phyloP scores from a whole-genome alignment of 2,113 vertebrate genomes.

The Stigmatopora argus region DNA sequence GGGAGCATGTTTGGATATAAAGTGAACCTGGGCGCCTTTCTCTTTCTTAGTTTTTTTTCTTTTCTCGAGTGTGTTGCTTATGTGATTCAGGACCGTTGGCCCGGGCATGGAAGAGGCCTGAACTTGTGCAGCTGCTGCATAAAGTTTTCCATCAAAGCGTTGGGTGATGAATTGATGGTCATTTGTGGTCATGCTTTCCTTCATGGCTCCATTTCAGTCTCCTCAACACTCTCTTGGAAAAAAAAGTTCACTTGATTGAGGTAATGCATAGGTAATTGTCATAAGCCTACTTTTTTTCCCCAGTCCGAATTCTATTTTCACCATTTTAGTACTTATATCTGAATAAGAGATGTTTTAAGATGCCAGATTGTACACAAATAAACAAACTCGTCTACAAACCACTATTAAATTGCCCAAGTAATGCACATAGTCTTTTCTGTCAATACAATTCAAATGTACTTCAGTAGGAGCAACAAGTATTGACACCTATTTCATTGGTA shows the following conservation, averaged over 20 bases:
- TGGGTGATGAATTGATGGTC: constrained; percentile 23
- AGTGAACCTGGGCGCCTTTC: constrained; percentile 58
- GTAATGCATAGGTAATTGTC: background rate
- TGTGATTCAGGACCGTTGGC: constrained; percentile 32
- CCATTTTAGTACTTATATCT: background rate
- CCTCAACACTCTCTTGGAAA: background rate
- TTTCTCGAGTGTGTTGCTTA: constrained; percentile 19
- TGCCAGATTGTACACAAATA: background rate
- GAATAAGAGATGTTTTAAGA: background rate
- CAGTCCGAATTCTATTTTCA: background rate
- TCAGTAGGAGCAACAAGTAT: background rate
- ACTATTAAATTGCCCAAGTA: background rate
- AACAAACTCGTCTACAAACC: background rate
- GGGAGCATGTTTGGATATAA: constrained; percentile 56
- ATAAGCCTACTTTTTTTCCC: background rate
- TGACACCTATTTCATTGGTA: background rate
- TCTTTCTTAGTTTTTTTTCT: background rate
- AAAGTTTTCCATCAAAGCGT: constrained; percentile 8
- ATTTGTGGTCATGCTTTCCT: constrained; percentile 17
- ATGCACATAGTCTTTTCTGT: background rate
- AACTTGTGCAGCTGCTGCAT: constrained; percentile 19
- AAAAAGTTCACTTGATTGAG: constrained; percentile 1
- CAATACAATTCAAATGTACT: background rate
- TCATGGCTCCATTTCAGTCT: constrained; percentile 18
- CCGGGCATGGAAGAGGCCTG: constrained; percentile 17